A percentile compares a stretch with the other conserved stretches of the same genome.
Evolutionary conservation across 2,888 invertebrate species (phyloP).

Genomic region (Podabrus alpinus): DNA sequence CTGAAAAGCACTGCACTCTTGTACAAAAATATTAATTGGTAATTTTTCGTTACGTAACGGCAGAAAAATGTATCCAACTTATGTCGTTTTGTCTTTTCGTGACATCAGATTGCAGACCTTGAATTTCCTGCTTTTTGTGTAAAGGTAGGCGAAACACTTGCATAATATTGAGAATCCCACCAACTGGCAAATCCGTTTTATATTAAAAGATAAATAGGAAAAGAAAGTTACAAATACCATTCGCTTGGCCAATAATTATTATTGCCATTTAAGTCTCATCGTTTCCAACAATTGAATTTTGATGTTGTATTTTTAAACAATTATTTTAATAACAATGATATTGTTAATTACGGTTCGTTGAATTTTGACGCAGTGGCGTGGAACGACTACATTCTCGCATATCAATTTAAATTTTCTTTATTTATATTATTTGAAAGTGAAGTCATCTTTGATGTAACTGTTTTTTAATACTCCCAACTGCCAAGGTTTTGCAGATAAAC

Average conservation of each 20-base stretch:
- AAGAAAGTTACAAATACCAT: not conserved
- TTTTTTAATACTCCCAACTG: not conserved
- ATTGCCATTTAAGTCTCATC: not conserved
- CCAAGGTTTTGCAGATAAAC: not conserved
- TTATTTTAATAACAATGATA: not conserved
- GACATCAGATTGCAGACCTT: not conserved
- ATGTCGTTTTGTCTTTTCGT: not conserved
- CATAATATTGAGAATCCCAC: not conserved
- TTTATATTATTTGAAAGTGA: not conserved
- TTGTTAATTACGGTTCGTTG: not conserved
- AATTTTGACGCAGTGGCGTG: not conserved
- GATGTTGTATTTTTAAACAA: not conserved
- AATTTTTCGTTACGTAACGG: not conserved
- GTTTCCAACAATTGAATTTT: not conserved
- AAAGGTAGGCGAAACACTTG: not conserved
- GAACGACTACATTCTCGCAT: not conserved
- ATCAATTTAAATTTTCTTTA: not conserved
- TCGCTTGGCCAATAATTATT: not conserved
- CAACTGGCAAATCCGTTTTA: not conserved
- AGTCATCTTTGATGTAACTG: not conserved
- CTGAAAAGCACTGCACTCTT: not conserved
- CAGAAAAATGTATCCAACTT: not conserved
- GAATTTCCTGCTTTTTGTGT: not conserved
- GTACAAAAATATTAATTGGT: no score
- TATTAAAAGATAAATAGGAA: not conserved